phyloP scores from a whole-genome alignment of 2,888 invertebrate species.

The Pollenia amentaria region DNA sequence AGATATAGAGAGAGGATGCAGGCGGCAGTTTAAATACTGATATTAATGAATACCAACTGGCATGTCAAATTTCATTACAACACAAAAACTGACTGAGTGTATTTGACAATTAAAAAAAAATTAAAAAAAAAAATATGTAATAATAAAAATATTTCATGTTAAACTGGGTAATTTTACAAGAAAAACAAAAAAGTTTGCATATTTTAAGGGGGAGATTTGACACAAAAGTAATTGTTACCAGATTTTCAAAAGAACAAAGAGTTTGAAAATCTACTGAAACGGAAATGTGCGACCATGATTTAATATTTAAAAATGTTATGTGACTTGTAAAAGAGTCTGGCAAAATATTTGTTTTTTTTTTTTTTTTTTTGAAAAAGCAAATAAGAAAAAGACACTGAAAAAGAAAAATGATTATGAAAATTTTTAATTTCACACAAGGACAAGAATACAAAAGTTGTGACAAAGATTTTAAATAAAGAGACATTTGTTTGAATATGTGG shows the following conservation, averaged over 20 bases:
- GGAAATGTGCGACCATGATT: constrained; percentile 77
- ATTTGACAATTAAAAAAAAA: constrained; percentile 51
- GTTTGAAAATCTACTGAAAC: constrained; percentile 36
- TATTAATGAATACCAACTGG: constrained; percentile 30
- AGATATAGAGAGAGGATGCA: neutral
- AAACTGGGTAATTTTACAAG: constrained; percentile 24
- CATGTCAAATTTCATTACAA: constrained; percentile 27
- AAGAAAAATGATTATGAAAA: constrained; percentile 13
- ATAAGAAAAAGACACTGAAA: neutral
- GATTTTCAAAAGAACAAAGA: neutral
- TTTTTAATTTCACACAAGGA: constrained; percentile 50
- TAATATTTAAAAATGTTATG: constrained; percentile 81
- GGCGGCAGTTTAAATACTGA: constrained; percentile 29
- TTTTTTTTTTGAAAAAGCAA: constrained; percentile 67
- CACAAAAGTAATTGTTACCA: constrained; percentile 6
- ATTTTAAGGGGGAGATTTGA: constrained; percentile 19
- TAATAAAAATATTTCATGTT: constrained; percentile 21
- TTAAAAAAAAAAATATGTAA: constrained; percentile 30
- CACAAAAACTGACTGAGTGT: constrained; percentile 27
- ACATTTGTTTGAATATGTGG: neutral
- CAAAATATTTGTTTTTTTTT: constrained; percentile 79
- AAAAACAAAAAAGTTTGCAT: constrained; percentile 42
- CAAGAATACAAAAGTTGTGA: constrained; percentile 19
- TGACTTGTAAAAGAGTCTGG: constrained; percentile 46
- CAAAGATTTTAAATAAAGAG: neutral